Evolutionary conservation across 1,140 invertebrate genomes (phyloP), one percentile per base, ranked within the genome.

Genomic region (Drosophila sucinea): DNA sequence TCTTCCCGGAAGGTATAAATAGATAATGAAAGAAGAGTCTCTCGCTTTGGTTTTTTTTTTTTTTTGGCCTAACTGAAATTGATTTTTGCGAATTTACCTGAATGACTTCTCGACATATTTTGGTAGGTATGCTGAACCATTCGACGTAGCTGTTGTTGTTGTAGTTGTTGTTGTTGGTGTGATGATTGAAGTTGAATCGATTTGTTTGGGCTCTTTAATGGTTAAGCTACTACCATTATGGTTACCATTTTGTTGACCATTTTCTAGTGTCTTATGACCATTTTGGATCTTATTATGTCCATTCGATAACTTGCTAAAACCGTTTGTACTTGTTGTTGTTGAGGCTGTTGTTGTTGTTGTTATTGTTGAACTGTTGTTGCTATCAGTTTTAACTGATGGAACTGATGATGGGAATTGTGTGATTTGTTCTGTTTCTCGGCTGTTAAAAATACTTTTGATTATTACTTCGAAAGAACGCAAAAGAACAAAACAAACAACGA

Each of bases 51-150:
- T 35, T 60, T 44, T 29, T 60, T 11, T 4, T 40, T n/a, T 25
- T 40, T n/a, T n/a, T 30, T 61, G 1, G n/a, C 29, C 32, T 57
- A 58, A 35, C 56, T 44, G 41, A 62, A 47, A 33, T 47, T 40
- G 27, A 8, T 7, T 27, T 57, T 54, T 75, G 44, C 23, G 58
- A 58, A 92, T 79, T 92, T 92, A 92, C 91, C 91, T 92, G 91
- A 91, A 92, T 91, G 91, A 92, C 90, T 92, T 92, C 82, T 84
- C 91, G 81, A 91, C 90, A 90, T 84, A 81, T 91, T 91, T 92
- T 89, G 87, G 83, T 73, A 92, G 90, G 81, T 92, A 91, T 69
- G 76, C 85, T 76, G 74, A 68, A 75, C 70, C 85, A 81, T 84
- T 84, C 77, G 77, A 83, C 84, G 67, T 70, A 54, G 71, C 30